These are phyloP conservation scores for Antheraea yamamai DNA, from an alignment of 2,888 invertebrate species.

Conservation along the genomic window DNA sequence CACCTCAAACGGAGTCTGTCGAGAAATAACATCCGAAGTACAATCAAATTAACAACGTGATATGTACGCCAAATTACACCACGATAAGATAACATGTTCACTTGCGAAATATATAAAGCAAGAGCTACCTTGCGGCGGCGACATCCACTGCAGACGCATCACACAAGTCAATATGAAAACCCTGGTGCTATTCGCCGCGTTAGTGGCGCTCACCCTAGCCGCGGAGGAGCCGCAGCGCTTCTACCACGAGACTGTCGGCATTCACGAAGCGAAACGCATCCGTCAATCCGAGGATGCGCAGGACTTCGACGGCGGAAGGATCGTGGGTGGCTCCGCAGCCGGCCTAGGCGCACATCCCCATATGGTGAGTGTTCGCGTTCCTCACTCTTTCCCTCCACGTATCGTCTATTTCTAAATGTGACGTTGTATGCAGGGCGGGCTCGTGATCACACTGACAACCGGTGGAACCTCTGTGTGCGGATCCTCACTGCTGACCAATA, in stretches of 20 bases:
- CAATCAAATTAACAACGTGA: not conserved
- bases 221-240: slow-evolving; percentile 4
- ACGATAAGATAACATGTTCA: not conserved
- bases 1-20: not conserved
- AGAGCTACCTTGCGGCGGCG: not conserved
- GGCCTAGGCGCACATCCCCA: slow-evolving; percentile 31
- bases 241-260: slow-evolving; percentile 40
- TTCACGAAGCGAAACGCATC: slow-evolving; percentile 35
- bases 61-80: not conserved
- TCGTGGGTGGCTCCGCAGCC: slow-evolving; percentile 35
- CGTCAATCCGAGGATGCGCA: slow-evolving; percentile 33
- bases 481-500: slow-evolving; percentile 43
- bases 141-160: not conserved
- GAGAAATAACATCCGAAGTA: not conserved
- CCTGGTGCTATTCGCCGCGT: not conserved
- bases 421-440: not conserved
- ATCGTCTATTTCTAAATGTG: not conserved
- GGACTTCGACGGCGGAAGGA: slow-evolving; percentile 37
- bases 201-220: not conserved
- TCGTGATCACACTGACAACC: slow-evolving; percentile 9
- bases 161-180: not conserved
- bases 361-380: slow-evolving; percentile 27
- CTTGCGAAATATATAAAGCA: slow-evolving; percentile 5
- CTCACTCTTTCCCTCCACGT: not conserved
- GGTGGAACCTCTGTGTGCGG: slow-evolving; percentile 30